Conservation (phyloP, 2,113 vertebrate species). For the Malaclemys terrapin region DNA sequence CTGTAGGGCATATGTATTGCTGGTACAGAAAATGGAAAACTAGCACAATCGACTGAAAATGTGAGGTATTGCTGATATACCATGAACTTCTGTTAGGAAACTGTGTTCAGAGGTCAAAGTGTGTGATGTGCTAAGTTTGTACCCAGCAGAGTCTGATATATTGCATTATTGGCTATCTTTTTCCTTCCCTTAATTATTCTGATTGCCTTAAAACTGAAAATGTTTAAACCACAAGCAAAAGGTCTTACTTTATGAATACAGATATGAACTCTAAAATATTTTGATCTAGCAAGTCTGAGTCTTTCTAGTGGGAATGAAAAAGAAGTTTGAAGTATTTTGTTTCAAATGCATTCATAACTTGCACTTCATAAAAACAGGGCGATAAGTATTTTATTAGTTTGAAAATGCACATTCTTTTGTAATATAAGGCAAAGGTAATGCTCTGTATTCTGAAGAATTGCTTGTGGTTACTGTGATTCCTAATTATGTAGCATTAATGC, state of each 20-base stretch:
- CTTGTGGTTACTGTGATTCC: background rate
- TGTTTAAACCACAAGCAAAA: background rate
- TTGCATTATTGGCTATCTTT: rapidly evolving
- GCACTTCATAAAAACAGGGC: background rate
- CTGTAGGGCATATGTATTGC: too few relatives aligned
- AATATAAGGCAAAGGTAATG: background rate
- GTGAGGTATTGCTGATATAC: background rate
- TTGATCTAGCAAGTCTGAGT: background rate
- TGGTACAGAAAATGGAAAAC: background rate
- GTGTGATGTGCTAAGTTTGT: background rate
- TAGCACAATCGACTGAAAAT: rapidly evolving
- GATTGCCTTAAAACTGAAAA: background rate
- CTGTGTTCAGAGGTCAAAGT: background rate
- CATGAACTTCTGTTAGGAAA: background rate
- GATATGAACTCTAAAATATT: background rate
- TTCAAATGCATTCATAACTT: conserved; percentile 30
- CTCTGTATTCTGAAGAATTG: background rate
- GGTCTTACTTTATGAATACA: background rate
- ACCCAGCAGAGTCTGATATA: background rate
- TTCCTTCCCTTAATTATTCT: background rate
- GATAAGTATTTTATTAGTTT: background rate
- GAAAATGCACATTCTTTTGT: conserved; percentile 16
- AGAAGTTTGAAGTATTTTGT: conserved; percentile 21
- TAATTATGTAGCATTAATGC: background rate
- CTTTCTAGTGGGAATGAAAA: conserved; percentile 16